Base-by-base conservation (phyloP, 2,888 invertebrate species). In the Pecten maximus region DNA sequence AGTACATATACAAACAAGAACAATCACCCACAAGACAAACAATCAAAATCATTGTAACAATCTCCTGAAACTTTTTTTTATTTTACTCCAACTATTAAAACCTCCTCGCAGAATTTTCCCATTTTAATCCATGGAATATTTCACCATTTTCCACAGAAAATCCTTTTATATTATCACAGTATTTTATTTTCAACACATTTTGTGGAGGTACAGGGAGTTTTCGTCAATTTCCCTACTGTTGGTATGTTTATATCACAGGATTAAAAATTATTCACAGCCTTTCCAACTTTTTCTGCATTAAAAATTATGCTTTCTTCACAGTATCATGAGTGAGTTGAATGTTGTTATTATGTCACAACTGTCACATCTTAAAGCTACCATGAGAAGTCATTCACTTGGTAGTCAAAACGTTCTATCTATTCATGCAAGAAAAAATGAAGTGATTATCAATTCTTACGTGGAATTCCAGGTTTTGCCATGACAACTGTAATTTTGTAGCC, bases 401-500 rank as follows among this genome's bases (percentile, higher is more conserved):
- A 74, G 28, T 1, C 10, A 3, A 74, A 35, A 28, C 10, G 19
- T 74, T 74, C 23, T 74, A 28, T 74, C 23, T 28, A 35, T 35
- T 8, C 28, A 74, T 28, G 28, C 28, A 74, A 35, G 12, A 74
- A 2, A 35, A 28, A 74, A 28, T 3, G 16, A n/a, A 60, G 4
- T 28, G 28, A 60, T n/a, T 6, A 74, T 74, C 74, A 74, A 74
- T 1, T 74, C 95, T 95, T 93, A 96, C 96, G 90, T 90, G 94
- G 93, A 40, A 95, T 93, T 40, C 96, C 96, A 39, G 96, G 95
- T 93, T 95, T 96, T 48, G 94, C 95, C 92, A 97, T 93, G 28
- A 96, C 94, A 35, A 97, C 91, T 15, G 95, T 96, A 23, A 97
- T 92, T n/a, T 94, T 93, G 93, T 95, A 97, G 10, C 95, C 94